Evolutionary conservation across 2,888 invertebrate species (phyloP), one percentile per base, ranked within the genome.

Genomic region (Hirtodrosophila histrioides): DNA sequence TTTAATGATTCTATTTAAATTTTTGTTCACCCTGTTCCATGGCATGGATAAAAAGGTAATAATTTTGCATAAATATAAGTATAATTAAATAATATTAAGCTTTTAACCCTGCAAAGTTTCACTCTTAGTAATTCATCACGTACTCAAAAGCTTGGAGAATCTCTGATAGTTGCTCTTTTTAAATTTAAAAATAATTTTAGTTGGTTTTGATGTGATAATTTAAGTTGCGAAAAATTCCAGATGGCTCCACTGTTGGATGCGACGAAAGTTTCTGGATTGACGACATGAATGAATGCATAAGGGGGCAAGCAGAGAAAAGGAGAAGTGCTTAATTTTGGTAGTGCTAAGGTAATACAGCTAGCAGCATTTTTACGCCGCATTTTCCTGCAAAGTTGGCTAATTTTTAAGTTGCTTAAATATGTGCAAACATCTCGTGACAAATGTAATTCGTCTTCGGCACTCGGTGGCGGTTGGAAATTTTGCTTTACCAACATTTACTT

Each of bases 321-420:
- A 36, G 17, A 7, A 46, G 24, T n/a, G 27, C 23, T 36, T 9
- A 40, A 46, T 68, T 44, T 51, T 12, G 9, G 48, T 41, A 49
- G 24, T 50, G 17, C 35, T 12, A 6, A 40, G 54, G 50, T 63
- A 60, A 69, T 67, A 56, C 64, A 69, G 53, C 43, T 53, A 68
- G 63, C 64, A 64, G 51, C 65, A 76, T 65, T 78, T 75, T 60
- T 66, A 60, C 63, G 53, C 62, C 69, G 82, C 48, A 65, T 68
- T 80, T 75, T 62, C 44, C 56, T 54, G 54, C 45, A 64, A 79
- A 70, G 60, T 73, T 75, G 65, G 68, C 72, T 69, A 82, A 83
- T 82, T 77, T 70, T 69, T 73, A 79, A 71, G 60, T 72, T 81
- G 75, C 68, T 77, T 84, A 82, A 84, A 82, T 78, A 73, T 78